These are phyloP conservation scores for Miltochrista miniata DNA, from an alignment of 2,888 invertebrate species.

Conservation along the genomic window DNA sequence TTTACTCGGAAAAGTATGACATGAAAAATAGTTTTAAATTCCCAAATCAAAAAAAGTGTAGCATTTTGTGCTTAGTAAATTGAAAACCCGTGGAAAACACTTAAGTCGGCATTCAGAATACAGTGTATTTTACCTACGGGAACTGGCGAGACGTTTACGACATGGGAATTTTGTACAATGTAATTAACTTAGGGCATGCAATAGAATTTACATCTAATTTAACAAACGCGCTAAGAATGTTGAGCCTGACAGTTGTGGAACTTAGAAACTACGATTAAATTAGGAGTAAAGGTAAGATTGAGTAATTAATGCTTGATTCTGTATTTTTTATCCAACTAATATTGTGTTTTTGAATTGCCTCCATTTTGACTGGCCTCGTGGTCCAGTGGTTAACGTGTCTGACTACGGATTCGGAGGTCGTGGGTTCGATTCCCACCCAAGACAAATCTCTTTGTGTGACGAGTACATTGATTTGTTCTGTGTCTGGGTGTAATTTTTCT, in stretches of 20 bases:
- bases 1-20: background rate
- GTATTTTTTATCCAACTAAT: too few relatives aligned
- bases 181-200: conserved; percentile 1
- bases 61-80: background rate
- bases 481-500: too few relatives aligned
- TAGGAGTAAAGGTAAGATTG: background rate
- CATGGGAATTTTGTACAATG: background rate
- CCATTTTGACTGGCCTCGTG: too few relatives aligned
- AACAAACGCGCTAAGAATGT: background rate
- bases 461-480: too few relatives aligned
- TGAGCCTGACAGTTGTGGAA: background rate
- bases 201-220: background rate
- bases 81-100: background rate
- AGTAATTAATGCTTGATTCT: too few relatives aligned
- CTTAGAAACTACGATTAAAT: background rate
- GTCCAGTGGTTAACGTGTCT: too few relatives aligned
- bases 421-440: too few relatives aligned
- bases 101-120: background rate
- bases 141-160: background rate
- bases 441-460: too few relatives aligned
- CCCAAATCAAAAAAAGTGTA: background rate
- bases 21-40: background rate
- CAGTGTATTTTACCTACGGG: background rate
- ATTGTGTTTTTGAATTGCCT: too few relatives aligned
- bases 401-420: too few relatives aligned